Evolutionary conservation across 2,797 vertebrate genomes (phyloP).

Genomic region (Telmatherina bonti): DNA sequence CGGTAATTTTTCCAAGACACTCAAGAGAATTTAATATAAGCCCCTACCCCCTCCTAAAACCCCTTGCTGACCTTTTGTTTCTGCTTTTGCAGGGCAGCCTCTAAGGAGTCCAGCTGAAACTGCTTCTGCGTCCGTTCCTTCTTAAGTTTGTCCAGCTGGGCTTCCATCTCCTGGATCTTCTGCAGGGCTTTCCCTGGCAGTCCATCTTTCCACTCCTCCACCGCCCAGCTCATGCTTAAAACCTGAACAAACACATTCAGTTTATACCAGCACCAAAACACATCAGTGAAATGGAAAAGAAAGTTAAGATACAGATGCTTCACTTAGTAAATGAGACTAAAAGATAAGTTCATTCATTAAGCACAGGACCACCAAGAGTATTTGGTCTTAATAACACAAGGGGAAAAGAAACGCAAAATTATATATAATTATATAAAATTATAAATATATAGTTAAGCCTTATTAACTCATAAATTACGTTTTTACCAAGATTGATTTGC

Average conservation of each 20-base stretch:
- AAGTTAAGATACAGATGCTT: neutral
- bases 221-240: conserved; percentile 90
- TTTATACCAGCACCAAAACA: neutral
- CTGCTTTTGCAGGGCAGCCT: conserved; percentile 91
- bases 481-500: neutral
- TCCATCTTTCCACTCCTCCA: conserved; percentile 97
- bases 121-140: conserved; percentile 92
- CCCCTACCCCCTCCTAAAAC: neutral
- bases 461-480: neutral
- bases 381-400: neutral
- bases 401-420: neutral
- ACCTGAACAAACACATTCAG: conserved; percentile 18
- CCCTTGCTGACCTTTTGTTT: conserved; percentile 89
- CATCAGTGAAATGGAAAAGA: neutral
- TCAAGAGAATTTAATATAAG: neutral
- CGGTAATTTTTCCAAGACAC: neutral
- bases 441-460: neutral
- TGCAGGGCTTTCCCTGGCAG: conserved; percentile 89
- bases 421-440: neutral
- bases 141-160: conserved; percentile 91
- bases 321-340: neutral
- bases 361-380: neutral
- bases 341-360: neutral
- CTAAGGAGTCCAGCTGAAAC: conserved; percentile 91
- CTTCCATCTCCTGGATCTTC: conserved; percentile 93